phyloP scores from a whole-genome alignment of 2,888 invertebrate genomes.

The Luperina testacea region DNA sequence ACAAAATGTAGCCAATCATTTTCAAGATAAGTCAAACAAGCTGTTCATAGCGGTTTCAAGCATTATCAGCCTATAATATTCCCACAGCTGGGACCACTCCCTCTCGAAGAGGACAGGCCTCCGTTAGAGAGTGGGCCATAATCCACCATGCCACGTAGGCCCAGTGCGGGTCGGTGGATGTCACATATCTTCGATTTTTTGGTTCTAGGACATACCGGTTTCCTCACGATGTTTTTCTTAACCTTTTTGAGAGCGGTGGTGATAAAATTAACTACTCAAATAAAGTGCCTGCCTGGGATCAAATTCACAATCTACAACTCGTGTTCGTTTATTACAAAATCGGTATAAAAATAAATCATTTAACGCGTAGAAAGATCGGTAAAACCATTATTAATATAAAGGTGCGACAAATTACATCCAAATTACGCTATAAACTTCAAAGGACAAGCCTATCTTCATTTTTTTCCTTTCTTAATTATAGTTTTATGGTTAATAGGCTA shows the following conservation, averaged over 20 bases:
- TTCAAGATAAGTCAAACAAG: slow-evolving; percentile 15
- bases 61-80: neutral
- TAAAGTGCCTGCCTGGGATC: neutral
- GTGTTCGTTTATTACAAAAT: slow-evolving; percentile 28
- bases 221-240: neutral
- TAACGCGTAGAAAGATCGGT: slow-evolving; percentile 20
- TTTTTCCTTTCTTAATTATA: slow-evolving; percentile 29
- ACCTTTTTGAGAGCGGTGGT: neutral
- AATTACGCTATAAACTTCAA: slow-evolving; percentile 42
- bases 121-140: neutral
- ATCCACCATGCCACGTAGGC: neutral
- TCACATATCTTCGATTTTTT: neutral
- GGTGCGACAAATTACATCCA: slow-evolving; percentile 35
- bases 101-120: neutral
- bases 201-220: neutral
- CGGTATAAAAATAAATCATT: slow-evolving; percentile 32
- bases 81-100: neutral
- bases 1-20: neutral
- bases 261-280: neutral
- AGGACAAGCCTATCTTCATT: slow-evolving; percentile 46
- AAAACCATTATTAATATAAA: slow-evolving; percentile 27
- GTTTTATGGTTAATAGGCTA: slow-evolving; percentile 30
- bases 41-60: neutral
- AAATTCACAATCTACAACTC: neutral
- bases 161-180: neutral